Conservation (phyloP, 2,888 invertebrate genomes). For the Apeira syringaria region DNA sequence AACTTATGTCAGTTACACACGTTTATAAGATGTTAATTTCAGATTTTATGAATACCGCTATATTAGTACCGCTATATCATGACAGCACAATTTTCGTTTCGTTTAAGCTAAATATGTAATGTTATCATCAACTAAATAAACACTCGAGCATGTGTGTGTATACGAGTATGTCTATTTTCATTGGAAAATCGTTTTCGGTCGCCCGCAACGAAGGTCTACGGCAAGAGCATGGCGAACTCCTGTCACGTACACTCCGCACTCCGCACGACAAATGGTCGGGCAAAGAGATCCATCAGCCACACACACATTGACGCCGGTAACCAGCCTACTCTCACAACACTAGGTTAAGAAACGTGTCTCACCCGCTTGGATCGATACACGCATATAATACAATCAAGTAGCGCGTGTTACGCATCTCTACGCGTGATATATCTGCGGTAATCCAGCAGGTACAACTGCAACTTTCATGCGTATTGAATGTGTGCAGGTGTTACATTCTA, state of each 20-base stretch:
- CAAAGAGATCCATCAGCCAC: slow-evolving; percentile 44
- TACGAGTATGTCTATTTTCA: no score
- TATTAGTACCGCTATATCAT: no score
- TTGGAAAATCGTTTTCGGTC: no score
- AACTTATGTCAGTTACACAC: no score
- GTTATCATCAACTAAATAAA: no score
- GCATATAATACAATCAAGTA: slow-evolving; percentile 53
- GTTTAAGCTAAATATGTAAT: no score
- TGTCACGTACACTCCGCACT: slow-evolving; percentile 47
- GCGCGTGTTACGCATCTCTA: slow-evolving; percentile 45
- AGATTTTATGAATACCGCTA: no score
- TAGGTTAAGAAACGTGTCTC: slow-evolving; percentile 66
- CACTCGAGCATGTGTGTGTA: no score
- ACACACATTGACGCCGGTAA: slow-evolving; percentile 19
- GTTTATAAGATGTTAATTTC: no score
- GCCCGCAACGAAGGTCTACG: no score
- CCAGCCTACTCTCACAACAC: slow-evolving; percentile 35
- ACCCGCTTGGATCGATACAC: slow-evolving; percentile 70
- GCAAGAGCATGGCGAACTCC: slow-evolving; percentile 32
- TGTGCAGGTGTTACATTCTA: slow-evolving; percentile 7
- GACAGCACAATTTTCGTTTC: no score
- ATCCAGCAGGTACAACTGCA: slow-evolving; percentile 21
- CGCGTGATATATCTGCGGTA: slow-evolving; percentile 17
- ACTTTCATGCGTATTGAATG: slow-evolving; percentile 13
- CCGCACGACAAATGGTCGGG: slow-evolving; percentile 43